A percentile compares a stretch with the other conserved stretches of the same genome.
phyloP scores from a whole-genome alignment of 2,113 vertebrate genomes.

The Zosterops lateralis region DNA sequence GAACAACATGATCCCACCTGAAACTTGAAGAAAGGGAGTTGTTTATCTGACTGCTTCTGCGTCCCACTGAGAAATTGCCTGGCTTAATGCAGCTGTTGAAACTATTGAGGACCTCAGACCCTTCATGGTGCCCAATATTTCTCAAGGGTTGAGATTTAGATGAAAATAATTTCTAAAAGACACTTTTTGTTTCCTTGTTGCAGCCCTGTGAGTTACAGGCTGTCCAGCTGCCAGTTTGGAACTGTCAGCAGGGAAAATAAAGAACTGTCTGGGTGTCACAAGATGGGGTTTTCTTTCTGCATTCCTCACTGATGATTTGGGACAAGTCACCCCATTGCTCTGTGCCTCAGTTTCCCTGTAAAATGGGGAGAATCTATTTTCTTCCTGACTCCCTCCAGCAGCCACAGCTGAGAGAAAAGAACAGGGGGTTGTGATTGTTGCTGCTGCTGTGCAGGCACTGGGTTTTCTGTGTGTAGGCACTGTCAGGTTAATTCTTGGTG shows the following conservation, averaged over 20 bases:
- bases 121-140: not conserved
- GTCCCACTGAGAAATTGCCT: not conserved
- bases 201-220: not conserved
- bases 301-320: not conserved
- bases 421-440: accelerated
- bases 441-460: not conserved
- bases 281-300: not conserved
- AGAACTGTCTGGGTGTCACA: not conserved
- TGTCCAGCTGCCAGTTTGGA: not conserved
- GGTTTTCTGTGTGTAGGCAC: not conserved
- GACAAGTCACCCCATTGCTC: not conserved
- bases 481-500: not conserved
- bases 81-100: not conserved
- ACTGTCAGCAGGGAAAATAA: not conserved
- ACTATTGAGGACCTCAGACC: not conserved
- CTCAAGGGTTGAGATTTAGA: not conserved
- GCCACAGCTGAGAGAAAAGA: not conserved
- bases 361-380: not conserved
- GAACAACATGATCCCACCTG: not conserved
- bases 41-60: not conserved
- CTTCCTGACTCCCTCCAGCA: not conserved
- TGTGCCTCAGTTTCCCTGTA: not conserved
- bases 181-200: not conserved
- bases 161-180: not conserved
- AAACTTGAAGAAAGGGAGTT: not conserved